Base-by-base conservation (phyloP, 1,140 invertebrate genomes). In the Archegozetes longisetosus region DNA sequence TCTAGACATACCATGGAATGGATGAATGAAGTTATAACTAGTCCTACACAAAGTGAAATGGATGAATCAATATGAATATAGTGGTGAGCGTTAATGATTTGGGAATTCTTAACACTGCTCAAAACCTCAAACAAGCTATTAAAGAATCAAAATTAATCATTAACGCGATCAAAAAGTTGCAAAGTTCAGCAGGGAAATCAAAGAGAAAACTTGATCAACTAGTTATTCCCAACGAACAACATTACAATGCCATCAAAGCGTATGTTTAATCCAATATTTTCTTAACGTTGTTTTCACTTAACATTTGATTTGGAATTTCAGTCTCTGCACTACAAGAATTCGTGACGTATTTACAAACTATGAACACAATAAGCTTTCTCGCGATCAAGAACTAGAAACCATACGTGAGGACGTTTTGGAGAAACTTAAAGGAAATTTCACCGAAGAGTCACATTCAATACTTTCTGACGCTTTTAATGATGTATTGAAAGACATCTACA, bases 1-100 rank as follows among this genome's bases (percentile, higher is more conserved):
- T 97, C 17, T 97, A n/a, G 86, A 94, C 72, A 89, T 98, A 66
- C 94, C 94, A 14, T 97, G 93, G 90, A 84, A 86, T 71, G 92
- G 92, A 22, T 92, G 93, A 79, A 82, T 64, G 82, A 91, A 70
- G 62, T 89, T 0, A 69, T 95, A 6, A 76, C 93, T 0, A 94
- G 95, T 75, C 93, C 93, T 0, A 88, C 88, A 0, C 75, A 89
- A 61, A 78, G 77, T 60, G 85, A 95, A 72, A 70, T 91, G 48
- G 76, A 83, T 60, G 67, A 78, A 1, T 65, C 68, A 48, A 91
- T 27, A 72, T 98, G 6, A 92, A 98, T 75, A 73, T 98, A 48
- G 77, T 98, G 14, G 76, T 99, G 0, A 79, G 86, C 2, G 86
- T 85, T 0, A 81, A 83, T 1, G 77, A 77, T 47, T 75, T 82